Conservation (phyloP, 1,140 invertebrate genomes). For the Ceratitis capitata region DNA sequence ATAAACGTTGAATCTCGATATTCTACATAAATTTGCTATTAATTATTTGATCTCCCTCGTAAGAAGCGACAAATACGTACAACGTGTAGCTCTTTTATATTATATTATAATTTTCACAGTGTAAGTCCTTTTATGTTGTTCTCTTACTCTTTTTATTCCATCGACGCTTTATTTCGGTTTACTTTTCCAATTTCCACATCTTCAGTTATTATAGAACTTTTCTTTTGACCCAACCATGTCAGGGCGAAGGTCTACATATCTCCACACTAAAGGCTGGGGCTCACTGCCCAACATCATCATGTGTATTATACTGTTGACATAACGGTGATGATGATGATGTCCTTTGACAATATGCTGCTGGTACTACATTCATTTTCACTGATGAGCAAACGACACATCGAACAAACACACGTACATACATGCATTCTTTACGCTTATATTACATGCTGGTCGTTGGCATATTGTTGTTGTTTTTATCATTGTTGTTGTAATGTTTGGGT, state of each 20-base stretch:
- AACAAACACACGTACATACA: background rate
- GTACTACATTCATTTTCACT: background rate
- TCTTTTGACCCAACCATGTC: background rate
- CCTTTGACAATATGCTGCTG: conserved; percentile 34
- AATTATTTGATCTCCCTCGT: background rate
- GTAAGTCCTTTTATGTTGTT: background rate
- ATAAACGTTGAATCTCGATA: too few relatives aligned
- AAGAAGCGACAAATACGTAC: background rate
- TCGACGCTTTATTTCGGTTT: background rate
- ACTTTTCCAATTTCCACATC: conserved; percentile 23
- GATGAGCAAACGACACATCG: background rate
- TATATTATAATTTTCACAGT: background rate
- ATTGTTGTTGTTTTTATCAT: too few relatives aligned
- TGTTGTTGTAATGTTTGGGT: conserved; percentile 7
- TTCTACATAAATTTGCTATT: too few relatives aligned
- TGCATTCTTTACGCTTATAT: too few relatives aligned
- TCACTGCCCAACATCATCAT: background rate
- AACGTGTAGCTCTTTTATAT: background rate
- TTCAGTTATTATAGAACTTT: background rate
- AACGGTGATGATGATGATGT: conserved; percentile 1
- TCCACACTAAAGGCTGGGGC: too few relatives aligned
- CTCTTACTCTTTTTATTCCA: background rate
- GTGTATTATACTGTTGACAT: conserved; percentile 11
- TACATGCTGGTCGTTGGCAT: background rate
- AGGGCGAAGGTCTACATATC: background rate